Conservation (phyloP, 1,140 invertebrate genomes). For the Conopomorpha cramerella region DNA sequence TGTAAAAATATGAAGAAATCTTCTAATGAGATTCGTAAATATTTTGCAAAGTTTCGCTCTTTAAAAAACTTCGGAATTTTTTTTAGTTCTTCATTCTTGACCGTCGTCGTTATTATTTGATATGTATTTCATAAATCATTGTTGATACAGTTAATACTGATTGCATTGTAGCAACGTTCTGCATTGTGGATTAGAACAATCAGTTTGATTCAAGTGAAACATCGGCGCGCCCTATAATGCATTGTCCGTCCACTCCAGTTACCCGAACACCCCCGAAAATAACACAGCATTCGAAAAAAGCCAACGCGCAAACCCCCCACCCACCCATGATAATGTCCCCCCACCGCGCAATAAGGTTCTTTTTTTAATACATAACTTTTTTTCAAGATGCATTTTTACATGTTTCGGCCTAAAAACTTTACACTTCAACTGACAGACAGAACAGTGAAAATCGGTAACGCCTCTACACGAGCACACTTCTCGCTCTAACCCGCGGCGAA, state of each 20-base stretch:
- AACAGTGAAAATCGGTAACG: conserved; percentile 37
- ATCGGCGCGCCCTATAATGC: conserved; percentile 40
- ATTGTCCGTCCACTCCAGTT: conserved; percentile 55
- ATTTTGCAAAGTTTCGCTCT: too few relatives aligned
- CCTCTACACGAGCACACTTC: conserved; percentile 39
- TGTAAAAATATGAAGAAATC: too few relatives aligned
- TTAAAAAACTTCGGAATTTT: too few relatives aligned
- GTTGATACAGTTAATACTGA: too few relatives aligned
- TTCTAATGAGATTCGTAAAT: too few relatives aligned
- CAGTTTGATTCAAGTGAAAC: conserved; percentile 40
- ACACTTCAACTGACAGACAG: conserved; percentile 46
- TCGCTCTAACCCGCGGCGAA: conserved; percentile 21
- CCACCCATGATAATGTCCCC: conserved; percentile 45
- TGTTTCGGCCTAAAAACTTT: conserved; percentile 59
- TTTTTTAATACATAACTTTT: conserved; percentile 62
- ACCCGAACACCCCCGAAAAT: conserved; percentile 48
- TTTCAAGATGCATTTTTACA: conserved; percentile 61
- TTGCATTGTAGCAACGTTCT: too few relatives aligned
- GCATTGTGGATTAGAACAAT: conserved; percentile 42
- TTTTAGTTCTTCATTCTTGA: too few relatives aligned
- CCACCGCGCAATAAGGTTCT: conserved; percentile 54
- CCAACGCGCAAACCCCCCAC: conserved; percentile 29
- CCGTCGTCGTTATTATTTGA: too few relatives aligned
- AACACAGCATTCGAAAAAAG: conserved; percentile 48
- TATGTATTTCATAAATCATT: too few relatives aligned